Base-by-base conservation (phyloP, 2,113 vertebrate species). In the Electrona antarctica region DNA sequence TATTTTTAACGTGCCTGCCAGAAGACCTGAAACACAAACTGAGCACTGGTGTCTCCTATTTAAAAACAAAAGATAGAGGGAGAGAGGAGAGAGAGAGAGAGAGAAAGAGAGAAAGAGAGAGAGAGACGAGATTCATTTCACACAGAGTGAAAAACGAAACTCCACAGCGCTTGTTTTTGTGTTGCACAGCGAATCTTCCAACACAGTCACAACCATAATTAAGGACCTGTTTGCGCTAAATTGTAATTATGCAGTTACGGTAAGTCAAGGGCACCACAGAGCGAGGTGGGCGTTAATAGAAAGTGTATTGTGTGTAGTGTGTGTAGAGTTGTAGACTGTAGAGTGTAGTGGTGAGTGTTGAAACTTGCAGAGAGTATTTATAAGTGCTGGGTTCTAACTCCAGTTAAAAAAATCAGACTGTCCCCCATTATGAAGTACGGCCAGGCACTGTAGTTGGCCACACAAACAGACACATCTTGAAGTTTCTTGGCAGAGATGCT, bases 161-260 rank as follows among this genome's bases (percentile, higher is more conserved):
- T 1, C 7, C n/a, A 6, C 7, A 49, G 48, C 7, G 11, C 51
- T 13, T 54, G 51, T 13, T 54, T 54, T 54, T 54, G 12, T 47
- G 52, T 28, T 33, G 50, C 21, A 66, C 61, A 56, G 64, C 2
- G 28, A 78, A 21, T 62, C 15, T 69, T 64, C 51, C n/a, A 74
- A 7, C 8, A 21, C 12, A 46, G 63, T 45, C 54, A 55, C 6
- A 71, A 65, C 28, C 21, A 72, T 45, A 76, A 67, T 52, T 76
- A 65, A 77, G 51, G 14, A 75, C 54, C 46, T 48, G 73, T 82
- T 78, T 75, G 46, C 0, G 28, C 60, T 62, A 66, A 81, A 81
- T 60, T 66, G 58, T 49, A 76, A 85, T 82, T 78, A 77, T 54
- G 67, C 45, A 29, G 54, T 60, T 60, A 2, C 3, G 70, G 9